These are phyloP conservation scores for Tinea trinotella DNA, from an alignment of 2,888 invertebrate genomes.

Conservation along the genomic window DNA sequence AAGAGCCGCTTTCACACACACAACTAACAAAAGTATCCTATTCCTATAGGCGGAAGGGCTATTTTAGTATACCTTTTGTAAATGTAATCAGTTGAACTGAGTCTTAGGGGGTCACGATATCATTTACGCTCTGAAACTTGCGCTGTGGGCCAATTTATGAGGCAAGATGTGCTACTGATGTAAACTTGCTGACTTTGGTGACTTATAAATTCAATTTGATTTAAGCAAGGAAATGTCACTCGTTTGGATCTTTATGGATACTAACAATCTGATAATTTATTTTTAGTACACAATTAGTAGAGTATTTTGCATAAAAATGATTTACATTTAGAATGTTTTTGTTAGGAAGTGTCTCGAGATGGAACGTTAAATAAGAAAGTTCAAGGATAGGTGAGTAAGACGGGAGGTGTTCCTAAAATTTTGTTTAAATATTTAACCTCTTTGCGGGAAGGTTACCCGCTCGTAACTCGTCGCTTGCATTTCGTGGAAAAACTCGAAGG, in stretches of 20 bases:
- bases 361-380: background rate
- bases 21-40: background rate
- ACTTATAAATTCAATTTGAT: constrained; percentile 46
- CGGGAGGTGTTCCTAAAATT: background rate
- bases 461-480: background rate
- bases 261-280: constrained; percentile 20
- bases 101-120: constrained; percentile 33
- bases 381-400: background rate
- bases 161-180: constrained; percentile 31
- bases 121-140: constrained; percentile 38
- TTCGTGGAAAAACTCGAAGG: background rate
- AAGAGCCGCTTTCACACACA: constrained; percentile 24
- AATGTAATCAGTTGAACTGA: background rate
- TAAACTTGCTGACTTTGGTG: constrained; percentile 37
- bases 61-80: background rate
- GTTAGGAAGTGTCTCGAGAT: background rate
- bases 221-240: constrained; percentile 25
- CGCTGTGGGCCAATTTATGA: constrained; percentile 38
- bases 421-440: background rate
- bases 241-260: constrained; percentile 1
- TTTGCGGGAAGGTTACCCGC: background rate
- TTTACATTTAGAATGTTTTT: background rate
- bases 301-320: no score
- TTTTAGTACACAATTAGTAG: background rate
- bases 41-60: background rate